These are phyloP conservation scores for Vireo griseus DNA, from an alignment of 2,797 vertebrate genomes.

Conservation along the genomic window DNA sequence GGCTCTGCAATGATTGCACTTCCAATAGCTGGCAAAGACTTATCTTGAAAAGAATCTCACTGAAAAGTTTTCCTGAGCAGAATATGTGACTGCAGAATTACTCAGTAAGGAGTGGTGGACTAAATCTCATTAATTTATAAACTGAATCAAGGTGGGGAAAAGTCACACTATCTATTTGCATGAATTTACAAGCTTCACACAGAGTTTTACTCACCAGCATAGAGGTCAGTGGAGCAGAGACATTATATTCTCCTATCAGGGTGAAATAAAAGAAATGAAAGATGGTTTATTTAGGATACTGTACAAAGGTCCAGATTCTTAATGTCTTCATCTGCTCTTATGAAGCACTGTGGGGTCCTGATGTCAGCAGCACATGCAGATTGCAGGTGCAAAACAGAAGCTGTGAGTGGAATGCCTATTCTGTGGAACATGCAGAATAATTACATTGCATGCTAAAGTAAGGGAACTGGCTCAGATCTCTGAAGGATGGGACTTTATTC, in stretches of 20 bases:
- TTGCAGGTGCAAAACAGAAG: background rate
- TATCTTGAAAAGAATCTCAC: background rate
- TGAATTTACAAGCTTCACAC: background rate
- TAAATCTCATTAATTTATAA: background rate
- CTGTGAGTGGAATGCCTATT: background rate
- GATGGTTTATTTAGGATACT: background rate
- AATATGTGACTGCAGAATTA: background rate
- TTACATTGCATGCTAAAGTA: background rate
- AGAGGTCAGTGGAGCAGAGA: background rate
- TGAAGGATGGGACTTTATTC: background rate
- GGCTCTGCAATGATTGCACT: background rate
- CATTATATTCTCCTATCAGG: background rate
- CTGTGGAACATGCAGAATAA: background rate
- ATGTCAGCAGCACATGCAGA: background rate
- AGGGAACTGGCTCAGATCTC: background rate
- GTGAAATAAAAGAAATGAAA: background rate
- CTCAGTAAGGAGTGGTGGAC: background rate
- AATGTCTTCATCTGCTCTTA: background rate
- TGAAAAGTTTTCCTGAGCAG: background rate
- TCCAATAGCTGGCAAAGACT: background rate
- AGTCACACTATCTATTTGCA: background rate
- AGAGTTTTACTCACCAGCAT: background rate
- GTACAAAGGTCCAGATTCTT: background rate
- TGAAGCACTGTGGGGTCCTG: background rate
- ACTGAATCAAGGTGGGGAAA: background rate